Conservation (phyloP, 1,140 invertebrate genomes). For the Drosophila kepulauana region DNA sequence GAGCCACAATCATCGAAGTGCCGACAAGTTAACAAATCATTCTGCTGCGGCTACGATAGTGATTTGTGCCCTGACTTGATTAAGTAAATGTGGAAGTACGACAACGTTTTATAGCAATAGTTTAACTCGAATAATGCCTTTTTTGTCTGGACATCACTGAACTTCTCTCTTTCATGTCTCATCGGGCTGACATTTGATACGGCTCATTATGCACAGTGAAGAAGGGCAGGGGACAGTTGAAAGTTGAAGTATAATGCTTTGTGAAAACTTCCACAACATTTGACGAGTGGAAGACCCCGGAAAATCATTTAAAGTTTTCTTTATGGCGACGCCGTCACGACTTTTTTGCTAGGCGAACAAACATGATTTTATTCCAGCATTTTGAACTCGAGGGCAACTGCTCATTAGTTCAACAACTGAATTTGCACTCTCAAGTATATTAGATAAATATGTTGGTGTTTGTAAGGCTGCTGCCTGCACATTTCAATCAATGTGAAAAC, state of each 20-base stretch:
- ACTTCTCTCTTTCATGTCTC: background rate
- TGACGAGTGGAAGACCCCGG: slow-evolving; percentile 52
- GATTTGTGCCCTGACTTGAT: background rate
- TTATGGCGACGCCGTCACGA: slow-evolving; percentile 60
- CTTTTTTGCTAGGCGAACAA: slow-evolving; percentile 52
- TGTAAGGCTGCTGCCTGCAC: slow-evolving; percentile 27
- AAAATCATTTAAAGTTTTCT: slow-evolving; percentile 72
- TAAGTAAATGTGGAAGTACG: background rate
- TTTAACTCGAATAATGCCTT: background rate
- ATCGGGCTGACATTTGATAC: slow-evolving; percentile 34
- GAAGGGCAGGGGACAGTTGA: slow-evolving; percentile 1
- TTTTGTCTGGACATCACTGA: background rate
- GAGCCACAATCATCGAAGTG: background rate
- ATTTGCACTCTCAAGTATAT: slow-evolving; percentile 48
- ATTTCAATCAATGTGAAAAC: slow-evolving; percentile 76
- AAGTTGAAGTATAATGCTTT: slow-evolving; percentile 30
- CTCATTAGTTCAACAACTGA: slow-evolving; percentile 78
- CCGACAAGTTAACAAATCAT: slow-evolving; percentile 34
- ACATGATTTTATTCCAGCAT: slow-evolving; percentile 42
- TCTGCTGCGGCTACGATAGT: slow-evolving; percentile 9
- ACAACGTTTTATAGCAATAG: background rate
- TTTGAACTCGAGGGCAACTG: slow-evolving; percentile 44
- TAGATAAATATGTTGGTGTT: slow-evolving; percentile 21
- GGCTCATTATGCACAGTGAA: slow-evolving; percentile 45
- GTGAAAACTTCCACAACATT: slow-evolving; percentile 66